Evolutionary conservation across 2,113 vertebrate genomes (phyloP), one percentile per base, ranked within the genome.

Genomic region (Coregonus clupeaformis): DNA sequence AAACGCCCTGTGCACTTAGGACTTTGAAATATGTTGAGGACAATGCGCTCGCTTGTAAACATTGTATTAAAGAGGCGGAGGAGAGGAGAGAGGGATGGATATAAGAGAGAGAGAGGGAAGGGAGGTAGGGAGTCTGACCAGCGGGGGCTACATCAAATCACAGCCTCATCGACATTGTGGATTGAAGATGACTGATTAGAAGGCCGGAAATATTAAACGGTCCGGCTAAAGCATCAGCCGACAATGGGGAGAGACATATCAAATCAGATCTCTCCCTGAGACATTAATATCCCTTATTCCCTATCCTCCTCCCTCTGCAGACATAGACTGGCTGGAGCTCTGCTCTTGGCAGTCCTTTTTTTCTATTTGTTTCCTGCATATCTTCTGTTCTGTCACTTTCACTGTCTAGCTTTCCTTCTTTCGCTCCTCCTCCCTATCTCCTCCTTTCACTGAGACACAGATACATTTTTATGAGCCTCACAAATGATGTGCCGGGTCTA

Each of bases 171-270:
- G 79, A 83, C 73, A 73, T 77, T 59, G 79, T 72, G 73, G 75
- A 93, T 93, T 94, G 94, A 92, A 93, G 92, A 95, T 94, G 95
- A 95, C 92, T 95, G 92, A 42, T 42, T 42, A 42, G 36, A 42
- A 42, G 36, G 36, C 36, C 9, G 9, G 36, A 93, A 94, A 93
- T 94, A 95, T 95, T 94, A 95, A 94, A 94, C 90, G 91, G 88
- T 86, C 92, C 89, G 59, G 87, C 93, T 94, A 94, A 94, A 76
- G 91, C 93, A 90, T 94, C 93, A 92, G 90, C 92, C 91, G 92
- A 94, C 92, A 96, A 96, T 94, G 91, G 93, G 94, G 90, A 91
- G 91, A 94, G 94, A 95, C 94, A 86, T 92, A 93, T 95, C 93
- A 94, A 95, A 95, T 96, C 94, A 94, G 92, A 95, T 95, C 92